Evolutionary conservation across 2,113 vertebrate genomes (phyloP).

Genomic region (Lutjanus erythropterus): DNA sequence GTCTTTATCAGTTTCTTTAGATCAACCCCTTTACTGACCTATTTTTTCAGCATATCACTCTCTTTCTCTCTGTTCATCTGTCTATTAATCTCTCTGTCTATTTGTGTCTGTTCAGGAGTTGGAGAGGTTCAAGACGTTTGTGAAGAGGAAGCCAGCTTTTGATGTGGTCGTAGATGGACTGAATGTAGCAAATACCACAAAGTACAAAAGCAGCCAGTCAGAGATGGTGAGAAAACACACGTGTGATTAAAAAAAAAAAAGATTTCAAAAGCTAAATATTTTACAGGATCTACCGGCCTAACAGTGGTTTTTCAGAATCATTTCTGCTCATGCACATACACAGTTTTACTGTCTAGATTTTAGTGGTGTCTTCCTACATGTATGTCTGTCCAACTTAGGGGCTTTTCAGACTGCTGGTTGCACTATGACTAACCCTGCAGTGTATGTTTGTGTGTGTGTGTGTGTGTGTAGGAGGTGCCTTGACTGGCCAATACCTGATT

Average conservation of each 20-base stretch:
- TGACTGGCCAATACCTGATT: constrained; percentile 50
- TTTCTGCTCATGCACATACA: background rate
- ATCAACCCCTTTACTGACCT: background rate
- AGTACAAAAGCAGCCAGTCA: constrained; percentile 81
- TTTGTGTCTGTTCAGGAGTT: constrained; percentile 88
- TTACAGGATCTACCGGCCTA: background rate
- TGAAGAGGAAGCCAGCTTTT: constrained; percentile 87
- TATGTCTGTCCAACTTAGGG: constrained; percentile 37
- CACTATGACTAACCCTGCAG: constrained; percentile 60
- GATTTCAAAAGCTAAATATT: background rate
- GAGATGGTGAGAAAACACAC: constrained; percentile 86
- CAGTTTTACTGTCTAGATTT: constrained; percentile 36
- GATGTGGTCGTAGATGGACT: constrained; percentile 96
- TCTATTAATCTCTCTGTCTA: background rate
- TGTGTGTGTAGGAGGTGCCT: constrained; percentile 29
- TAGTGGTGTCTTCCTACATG: constrained; percentile 23
- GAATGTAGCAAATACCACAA: constrained; percentile 88
- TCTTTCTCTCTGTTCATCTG: background rate
- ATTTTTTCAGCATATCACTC: background rate
- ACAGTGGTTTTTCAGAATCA: background rate
- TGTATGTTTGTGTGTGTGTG: constrained; percentile 12
- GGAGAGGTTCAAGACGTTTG: constrained; percentile 89
- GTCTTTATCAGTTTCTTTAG: background rate
- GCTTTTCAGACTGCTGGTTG: constrained; percentile 59
- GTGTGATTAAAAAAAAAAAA: background rate